Evolutionary conservation across 1,140 invertebrate genomes (phyloP), one percentile per base, ranked within the genome.

Genomic region (Sitobion miscanthi): DNA sequence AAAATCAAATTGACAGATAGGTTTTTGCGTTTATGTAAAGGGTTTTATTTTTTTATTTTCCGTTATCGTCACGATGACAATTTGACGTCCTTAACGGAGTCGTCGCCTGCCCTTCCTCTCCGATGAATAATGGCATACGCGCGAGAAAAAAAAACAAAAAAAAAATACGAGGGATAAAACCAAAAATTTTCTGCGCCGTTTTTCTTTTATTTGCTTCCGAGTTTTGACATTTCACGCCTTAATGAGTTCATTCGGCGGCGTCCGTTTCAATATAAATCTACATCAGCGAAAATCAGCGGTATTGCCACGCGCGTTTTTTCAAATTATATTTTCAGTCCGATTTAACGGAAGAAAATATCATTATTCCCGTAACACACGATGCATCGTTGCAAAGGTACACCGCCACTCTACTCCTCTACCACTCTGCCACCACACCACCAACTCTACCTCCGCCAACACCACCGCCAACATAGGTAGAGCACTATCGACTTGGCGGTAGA

Each of bases 1-100:
- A 89, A 89, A 89, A 89, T 54, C n/a, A 89, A 54, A 89, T 89
- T 89, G 87, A 89, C 87, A 38, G 49, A 54, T 89, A 54, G 47
- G 42, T 89, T 35, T 89, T 89, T 54, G 11, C 49, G 87, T 54
- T 89, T 52, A 54, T 54, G 87, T 54, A 54, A 54, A 89, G 49
- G 35, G 87, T 52, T 23, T 89, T 54, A 21, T 54, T 54, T 52
- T 88, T 88, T 88, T 35, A 23, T 38, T 38, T 35, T 35, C 1
- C 87, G 49, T 54, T 89, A 23, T 89, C 47, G 8, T 35, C 87
- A 35, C 20, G n/a, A 89, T 89, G 87, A 89, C 47, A 89, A 89
- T 89, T 89, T 89, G 87, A 89, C 87, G 87, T 54, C 49, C 87
- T 89, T 89, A 87, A 47, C 45, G 87, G 20, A 52, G 47, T 88